Percentiles rank a stretch among this genome's conserved stretches.
Conservation (phyloP, 2,888 invertebrate species). For the Megamerina dolium region DNA sequence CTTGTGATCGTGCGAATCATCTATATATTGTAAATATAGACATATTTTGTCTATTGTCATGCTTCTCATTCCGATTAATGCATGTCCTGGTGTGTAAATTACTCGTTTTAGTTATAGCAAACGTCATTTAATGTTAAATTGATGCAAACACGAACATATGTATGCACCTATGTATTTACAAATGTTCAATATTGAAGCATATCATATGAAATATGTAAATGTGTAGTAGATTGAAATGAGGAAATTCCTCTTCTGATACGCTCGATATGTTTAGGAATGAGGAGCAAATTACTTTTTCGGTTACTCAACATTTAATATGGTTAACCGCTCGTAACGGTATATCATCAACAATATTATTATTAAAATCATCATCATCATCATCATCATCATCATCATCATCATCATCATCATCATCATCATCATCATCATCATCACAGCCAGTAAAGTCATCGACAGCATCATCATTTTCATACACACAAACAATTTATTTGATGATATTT, state of each 20-base stretch:
- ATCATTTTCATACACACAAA: constrained; percentile 1
- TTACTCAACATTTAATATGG: constrained; percentile 26
- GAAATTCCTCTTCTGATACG: too few species aligned
- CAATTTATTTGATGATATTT: too few species aligned
- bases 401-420: constrained; percentile 2
- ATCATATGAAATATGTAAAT: too few species aligned
- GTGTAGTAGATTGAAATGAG: too few species aligned
- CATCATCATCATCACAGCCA: not conserved
- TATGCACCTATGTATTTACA: not conserved
- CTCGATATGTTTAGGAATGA: constrained; percentile 11
- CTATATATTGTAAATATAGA: too few species aligned
- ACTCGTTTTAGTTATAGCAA: too few species aligned
- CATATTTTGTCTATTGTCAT: too few species aligned
- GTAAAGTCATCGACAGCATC: not conserved
- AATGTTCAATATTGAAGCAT: not conserved
- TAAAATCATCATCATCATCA: too few species aligned
- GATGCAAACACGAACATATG: not conserved
- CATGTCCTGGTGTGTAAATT: too few species aligned
- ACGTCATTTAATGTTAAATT: too few species aligned
- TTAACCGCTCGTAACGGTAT: constrained; percentile 23
- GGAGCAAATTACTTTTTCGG: constrained; percentile 28
- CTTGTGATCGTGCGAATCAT: too few species aligned
- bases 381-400: constrained; percentile 1
- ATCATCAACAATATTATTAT: constrained; percentile 3
- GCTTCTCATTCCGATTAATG: too few species aligned